Evolutionary conservation across 2,888 invertebrate genomes (phyloP).

Genomic region (Ethmia dodecea): DNA sequence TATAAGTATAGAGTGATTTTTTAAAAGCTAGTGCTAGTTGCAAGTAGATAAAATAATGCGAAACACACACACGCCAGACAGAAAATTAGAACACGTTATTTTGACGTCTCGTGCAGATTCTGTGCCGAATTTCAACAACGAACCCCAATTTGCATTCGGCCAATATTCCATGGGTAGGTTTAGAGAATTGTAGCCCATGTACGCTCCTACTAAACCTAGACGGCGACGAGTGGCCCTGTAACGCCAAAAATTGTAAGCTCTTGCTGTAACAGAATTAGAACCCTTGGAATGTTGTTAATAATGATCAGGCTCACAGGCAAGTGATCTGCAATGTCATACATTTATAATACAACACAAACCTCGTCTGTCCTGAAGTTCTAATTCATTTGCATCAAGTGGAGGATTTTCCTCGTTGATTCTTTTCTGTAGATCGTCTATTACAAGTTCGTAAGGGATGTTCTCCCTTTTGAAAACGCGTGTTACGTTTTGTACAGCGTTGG

Average conservation of each 20-base stretch:
- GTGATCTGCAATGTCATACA: neutral
- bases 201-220: slow-evolving; percentile 60
- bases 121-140: slow-evolving; percentile 59
- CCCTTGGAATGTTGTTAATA: slow-evolving; percentile 53
- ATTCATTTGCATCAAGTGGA: slow-evolving; percentile 80
- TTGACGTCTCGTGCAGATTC: slow-evolving; percentile 33
- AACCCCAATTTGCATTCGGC: slow-evolving; percentile 80
- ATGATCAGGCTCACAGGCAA: slow-evolving; percentile 3
- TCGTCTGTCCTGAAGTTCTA: slow-evolving; percentile 82
- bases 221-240: slow-evolving; percentile 67
- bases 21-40: too few species aligned
- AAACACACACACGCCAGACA: slow-evolving; percentile 13
- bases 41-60: slow-evolving; percentile 5
- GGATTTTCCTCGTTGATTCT: slow-evolving; percentile 90
- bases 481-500: slow-evolving; percentile 80
- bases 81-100: slow-evolving; percentile 30
- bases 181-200: slow-evolving; percentile 74
- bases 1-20: too few species aligned
- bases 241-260: slow-evolving; percentile 78
- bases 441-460: slow-evolving; percentile 81
- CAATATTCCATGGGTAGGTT: slow-evolving; percentile 77
- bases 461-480: slow-evolving; percentile 78
- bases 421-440: slow-evolving; percentile 87
- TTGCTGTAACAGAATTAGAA: slow-evolving; percentile 72
- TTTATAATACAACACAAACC: slow-evolving; percentile 60